Conservation (phyloP, 2,797 vertebrate species). For the Characodon lateralis region DNA sequence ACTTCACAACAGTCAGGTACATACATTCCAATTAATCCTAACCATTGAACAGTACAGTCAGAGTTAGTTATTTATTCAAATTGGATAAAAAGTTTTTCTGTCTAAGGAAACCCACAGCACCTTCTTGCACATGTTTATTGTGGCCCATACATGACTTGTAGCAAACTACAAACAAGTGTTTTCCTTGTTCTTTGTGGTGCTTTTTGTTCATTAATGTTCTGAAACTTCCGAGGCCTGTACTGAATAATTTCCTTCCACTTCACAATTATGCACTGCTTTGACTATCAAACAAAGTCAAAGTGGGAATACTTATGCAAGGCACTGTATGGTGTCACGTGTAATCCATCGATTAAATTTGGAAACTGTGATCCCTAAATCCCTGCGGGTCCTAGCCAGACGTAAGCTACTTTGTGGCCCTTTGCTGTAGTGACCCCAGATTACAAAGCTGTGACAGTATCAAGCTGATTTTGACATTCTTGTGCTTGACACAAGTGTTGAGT, state of each 20-base stretch:
- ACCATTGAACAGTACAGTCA: too few species aligned
- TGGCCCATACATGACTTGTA: background rate
- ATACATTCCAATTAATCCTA: too few species aligned
- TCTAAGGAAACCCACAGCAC: background rate
- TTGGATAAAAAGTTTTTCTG: too few species aligned
- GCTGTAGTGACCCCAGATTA: conserved; percentile 45
- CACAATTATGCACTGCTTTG: background rate
- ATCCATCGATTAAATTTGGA: conserved; percentile 2
- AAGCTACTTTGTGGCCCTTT: conserved; percentile 20
- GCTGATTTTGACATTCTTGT: conserved; percentile 55
- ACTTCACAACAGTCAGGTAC: too few species aligned
- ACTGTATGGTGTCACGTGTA: background rate
- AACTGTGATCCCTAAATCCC: background rate
- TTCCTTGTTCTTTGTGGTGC: too few species aligned
- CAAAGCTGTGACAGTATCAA: conserved; percentile 42
- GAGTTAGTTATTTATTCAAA: too few species aligned
- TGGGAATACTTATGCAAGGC: background rate
- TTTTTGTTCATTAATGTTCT: too few species aligned
- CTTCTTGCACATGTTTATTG: background rate
- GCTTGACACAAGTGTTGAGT: conserved; percentile 52
- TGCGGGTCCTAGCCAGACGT: background rate
- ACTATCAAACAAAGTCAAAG: background rate
- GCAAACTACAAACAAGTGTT: background rate
- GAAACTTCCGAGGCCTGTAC: background rate
- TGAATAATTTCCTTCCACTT: background rate